Evolutionary conservation across 2,797 vertebrate genomes (phyloP), one percentile per base, ranked within the genome.

Genomic region (Avahi laniger): DNA sequence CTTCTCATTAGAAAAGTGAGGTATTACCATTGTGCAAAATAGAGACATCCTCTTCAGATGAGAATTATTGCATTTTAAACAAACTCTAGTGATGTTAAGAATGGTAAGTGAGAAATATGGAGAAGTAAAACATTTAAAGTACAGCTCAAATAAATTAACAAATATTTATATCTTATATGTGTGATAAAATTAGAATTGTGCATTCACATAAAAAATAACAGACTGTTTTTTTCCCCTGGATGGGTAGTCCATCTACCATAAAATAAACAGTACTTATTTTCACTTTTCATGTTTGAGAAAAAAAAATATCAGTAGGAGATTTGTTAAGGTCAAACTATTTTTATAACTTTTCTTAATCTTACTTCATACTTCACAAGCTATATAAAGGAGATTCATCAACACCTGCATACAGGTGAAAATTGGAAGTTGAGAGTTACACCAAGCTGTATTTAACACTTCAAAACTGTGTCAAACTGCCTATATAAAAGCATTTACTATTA

Each of bases 371-470:
- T 86, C 43, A 83, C 24, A 67, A 20, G 11, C n/a, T 86, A 67
- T 48, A 43, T n/a, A 28, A 89, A 93, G 20, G 18, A 59, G 14
- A 93, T 50, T 88, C 28, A 87, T 89, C 73, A 81, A 43, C 91
- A 80, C 46, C 41, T 57, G 33, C 54, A 57, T 41, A 41, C 7
- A 54, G n/a, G 69, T 93, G 89, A 96, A 97, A 93, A 91, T 26
- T 89, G 57, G 57, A 91, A 89, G 41, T 81, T 52, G 63, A 86
- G 83, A 89, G 17, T 72, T 92, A 83, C 26, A 41, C 17, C 38
- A 26, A 96, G n/a, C 80, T 84, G 33, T 43, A 95, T 96, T 91
- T 91, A 89, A 17, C 73, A 89, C 72, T 90, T 96, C 54, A 93
- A 89, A 87, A 79, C 91, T 94, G 73, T 86, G 96, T 82, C 88